Evolutionary conservation across 2,113 vertebrate genomes (phyloP).

Genomic region (Rhabdomys dilectus): DNA sequence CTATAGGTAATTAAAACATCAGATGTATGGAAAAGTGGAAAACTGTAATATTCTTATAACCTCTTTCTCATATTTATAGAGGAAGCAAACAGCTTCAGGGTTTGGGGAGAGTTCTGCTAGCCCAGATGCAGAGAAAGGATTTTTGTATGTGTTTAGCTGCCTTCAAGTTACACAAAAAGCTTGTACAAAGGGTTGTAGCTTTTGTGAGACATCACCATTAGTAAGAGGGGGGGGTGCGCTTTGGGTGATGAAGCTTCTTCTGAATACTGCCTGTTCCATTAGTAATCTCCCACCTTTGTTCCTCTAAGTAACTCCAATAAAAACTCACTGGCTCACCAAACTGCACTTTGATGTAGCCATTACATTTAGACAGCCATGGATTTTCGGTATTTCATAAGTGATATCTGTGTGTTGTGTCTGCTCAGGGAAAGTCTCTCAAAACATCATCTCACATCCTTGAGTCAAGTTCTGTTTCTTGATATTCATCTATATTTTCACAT

Average conservation of each 20-base stretch:
- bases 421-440: neutral
- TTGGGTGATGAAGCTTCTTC: neutral
- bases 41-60: neutral
- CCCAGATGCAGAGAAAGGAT: neutral
- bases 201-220: neutral
- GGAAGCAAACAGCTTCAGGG: neutral
- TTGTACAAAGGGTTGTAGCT: neutral
- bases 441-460: neutral
- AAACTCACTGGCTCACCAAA: neutral
- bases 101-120: neutral
- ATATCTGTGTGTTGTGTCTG: neutral
- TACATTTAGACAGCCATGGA: neutral
- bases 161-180: neutral
- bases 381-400: neutral
- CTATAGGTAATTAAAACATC: neutral
- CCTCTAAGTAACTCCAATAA: neutral
- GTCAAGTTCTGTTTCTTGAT: neutral
- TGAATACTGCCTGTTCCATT: neutral
- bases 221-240: accelerated
- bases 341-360: neutral
- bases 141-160: neutral
- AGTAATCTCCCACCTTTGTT: neutral
- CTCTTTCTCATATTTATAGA: neutral
- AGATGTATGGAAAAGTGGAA: neutral
- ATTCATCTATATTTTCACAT: neutral